Evolutionary conservation across 35 echinoderm and acorn worm species (phyloP).

Genomic region (Apostichopus parvimensis): DNA sequence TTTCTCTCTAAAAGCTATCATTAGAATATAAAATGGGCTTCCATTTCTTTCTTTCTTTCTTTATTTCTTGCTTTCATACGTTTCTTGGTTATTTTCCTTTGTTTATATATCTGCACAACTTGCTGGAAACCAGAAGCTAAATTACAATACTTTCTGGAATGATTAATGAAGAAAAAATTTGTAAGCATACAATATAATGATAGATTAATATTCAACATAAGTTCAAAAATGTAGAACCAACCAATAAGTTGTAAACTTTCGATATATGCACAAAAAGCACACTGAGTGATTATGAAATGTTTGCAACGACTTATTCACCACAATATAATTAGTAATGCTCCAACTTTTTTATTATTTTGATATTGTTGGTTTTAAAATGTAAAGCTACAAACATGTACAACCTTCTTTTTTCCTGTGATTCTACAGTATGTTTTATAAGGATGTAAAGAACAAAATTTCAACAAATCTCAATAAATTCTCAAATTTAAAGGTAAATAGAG

Average conservation of each 20-base stretch:
- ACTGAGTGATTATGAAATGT: slow-evolving; percentile 57
- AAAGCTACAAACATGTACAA: slow-evolving; percentile 60
- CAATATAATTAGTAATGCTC: slow-evolving; percentile 57
- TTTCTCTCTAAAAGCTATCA: slow-evolving; percentile 39
- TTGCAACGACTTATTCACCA: slow-evolving; percentile 57
- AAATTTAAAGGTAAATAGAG: slow-evolving; percentile 53
- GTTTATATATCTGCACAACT: slow-evolving; percentile 7
- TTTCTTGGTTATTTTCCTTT: slow-evolving; percentile 44
- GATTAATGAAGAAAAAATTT: slow-evolving; percentile 58
- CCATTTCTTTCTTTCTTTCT: slow-evolving; percentile 11
- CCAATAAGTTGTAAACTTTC: slow-evolving; percentile 45
- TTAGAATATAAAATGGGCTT: slow-evolving; percentile 47
- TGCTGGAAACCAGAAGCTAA: slow-evolving; percentile 51
- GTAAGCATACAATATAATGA: slow-evolving; percentile 57
- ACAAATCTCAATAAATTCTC: slow-evolving; percentile 61
- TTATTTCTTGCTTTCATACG: neutral
- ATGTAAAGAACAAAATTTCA: slow-evolving; percentile 54
- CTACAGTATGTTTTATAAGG: slow-evolving; percentile 52
- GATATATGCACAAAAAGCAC: slow-evolving; percentile 62
- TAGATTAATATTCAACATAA: slow-evolving; percentile 58
- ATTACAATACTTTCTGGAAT: slow-evolving; percentile 58
- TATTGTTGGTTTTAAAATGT: slow-evolving; percentile 57
- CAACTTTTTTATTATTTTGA: slow-evolving; percentile 45
- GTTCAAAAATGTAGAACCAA: slow-evolving; percentile 48
- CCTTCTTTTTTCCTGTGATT: slow-evolving; percentile 26